Conservation (phyloP, 2,888 invertebrate genomes). For the Erebia epiphron region DNA sequence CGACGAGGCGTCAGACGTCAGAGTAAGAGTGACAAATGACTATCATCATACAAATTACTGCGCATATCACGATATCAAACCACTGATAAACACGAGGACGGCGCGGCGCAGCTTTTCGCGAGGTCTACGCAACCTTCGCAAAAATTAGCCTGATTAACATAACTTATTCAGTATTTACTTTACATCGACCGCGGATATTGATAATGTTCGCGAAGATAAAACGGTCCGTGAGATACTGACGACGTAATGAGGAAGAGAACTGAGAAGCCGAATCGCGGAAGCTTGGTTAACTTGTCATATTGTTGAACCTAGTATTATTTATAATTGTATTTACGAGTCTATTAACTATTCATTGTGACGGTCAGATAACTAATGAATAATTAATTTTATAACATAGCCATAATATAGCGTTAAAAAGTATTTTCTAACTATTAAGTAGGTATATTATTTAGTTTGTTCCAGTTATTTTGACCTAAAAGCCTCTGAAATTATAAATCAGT, state of each 20-base stretch:
- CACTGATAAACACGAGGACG: conserved; percentile 76
- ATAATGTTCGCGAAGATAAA: conserved; percentile 48
- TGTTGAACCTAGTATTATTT: conserved; percentile 12
- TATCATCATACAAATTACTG: conserved; percentile 62
- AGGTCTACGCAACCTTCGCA: conserved; percentile 72
- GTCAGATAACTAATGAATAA: not conserved
- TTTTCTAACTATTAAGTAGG: not conserved
- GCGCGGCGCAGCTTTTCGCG: conserved; percentile 69
- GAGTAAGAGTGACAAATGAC: conserved; percentile 56
- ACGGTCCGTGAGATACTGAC: conserved; percentile 55
- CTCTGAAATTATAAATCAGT: conserved; percentile 37
- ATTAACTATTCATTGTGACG: conserved; percentile 6
- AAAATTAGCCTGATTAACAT: conserved; percentile 78
- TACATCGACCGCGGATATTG: conserved; percentile 39
- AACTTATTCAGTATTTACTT: conserved; percentile 47
- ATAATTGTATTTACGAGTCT: conserved; percentile 5
- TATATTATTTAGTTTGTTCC: conserved; percentile 19
- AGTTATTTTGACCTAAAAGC: conserved; percentile 36
- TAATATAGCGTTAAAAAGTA: not conserved
- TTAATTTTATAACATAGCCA: not conserved
- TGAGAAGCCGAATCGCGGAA: conserved; percentile 26
- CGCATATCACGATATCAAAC: conserved; percentile 72
- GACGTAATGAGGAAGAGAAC: conserved; percentile 57
- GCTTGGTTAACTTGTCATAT: conserved; percentile 25
- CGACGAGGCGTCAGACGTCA: conserved; percentile 53